phyloP scores from a whole-genome alignment of 35 echinoderm and acorn worm genomes.

The Eucidaris tribuloides region DNA sequence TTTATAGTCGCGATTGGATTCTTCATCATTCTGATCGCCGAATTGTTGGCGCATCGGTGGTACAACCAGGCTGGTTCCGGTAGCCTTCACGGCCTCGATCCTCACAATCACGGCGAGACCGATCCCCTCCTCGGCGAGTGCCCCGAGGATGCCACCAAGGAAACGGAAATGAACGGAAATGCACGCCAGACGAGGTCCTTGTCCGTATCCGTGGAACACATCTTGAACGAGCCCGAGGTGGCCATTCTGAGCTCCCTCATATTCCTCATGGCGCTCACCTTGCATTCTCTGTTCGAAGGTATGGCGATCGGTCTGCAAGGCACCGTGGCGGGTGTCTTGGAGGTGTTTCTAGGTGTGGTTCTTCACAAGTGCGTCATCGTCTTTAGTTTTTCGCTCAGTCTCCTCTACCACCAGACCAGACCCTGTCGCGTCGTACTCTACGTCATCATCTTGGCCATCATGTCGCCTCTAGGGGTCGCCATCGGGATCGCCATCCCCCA shows the following conservation, averaged over 20 bases:
- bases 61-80: background rate
- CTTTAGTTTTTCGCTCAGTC: conserved; percentile 26
- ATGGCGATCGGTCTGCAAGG: conserved; percentile 23
- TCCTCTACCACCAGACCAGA: background rate
- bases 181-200: background rate
- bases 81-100: background rate
- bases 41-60: background rate
- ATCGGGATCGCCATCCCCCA: background rate
- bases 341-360: background rate
- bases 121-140: background rate
- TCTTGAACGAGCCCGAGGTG: background rate
- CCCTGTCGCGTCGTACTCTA: background rate
- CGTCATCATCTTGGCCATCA: background rate
- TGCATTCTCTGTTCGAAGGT: conserved; percentile 47
- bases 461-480: conserved; percentile 17
- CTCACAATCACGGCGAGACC: background rate
- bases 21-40: conserved; percentile 7
- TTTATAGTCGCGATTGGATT: conserved; percentile 11
- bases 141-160: background rate
- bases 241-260: background rate
- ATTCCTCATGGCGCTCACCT: conserved; percentile 24
- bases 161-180: too few species aligned
- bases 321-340: background rate
- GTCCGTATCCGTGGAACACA: background rate
- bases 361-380: conserved; percentile 35